Percentiles rank a stretch among this genome's conserved stretches.
These are phyloP conservation scores for Ornithoptera alexandrae DNA, from an alignment of 2,888 invertebrate species.

Conservation along the genomic window DNA sequence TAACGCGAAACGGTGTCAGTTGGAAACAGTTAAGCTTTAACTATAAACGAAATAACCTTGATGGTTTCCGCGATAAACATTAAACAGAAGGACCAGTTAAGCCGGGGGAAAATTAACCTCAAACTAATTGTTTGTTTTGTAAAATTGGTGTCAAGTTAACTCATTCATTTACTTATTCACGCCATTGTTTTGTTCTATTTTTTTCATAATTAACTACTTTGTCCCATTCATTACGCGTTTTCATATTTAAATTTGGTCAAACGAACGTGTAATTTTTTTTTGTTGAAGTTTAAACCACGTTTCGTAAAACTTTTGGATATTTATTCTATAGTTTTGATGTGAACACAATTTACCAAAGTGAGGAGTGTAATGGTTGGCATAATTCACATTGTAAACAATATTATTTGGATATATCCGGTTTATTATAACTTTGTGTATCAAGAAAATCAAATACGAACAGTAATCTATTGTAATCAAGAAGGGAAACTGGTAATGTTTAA, in stretches of 20 bases:
- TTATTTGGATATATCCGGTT: too few relatives aligned
- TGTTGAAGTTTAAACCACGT: too few relatives aligned
- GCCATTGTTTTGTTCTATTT: slow-evolving; percentile 18
- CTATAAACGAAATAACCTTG: slow-evolving; percentile 17
- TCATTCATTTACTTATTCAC: slow-evolving; percentile 19
- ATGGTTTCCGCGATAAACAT: slow-evolving; percentile 1
- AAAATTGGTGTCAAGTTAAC: slow-evolving; percentile 33
- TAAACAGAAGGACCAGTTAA: slow-evolving; percentile 18
- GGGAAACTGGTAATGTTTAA: too few relatives aligned
- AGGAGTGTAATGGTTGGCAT: too few relatives aligned
- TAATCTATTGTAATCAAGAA: too few relatives aligned
- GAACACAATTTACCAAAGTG: too few relatives aligned
- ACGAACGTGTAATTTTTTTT: background rate
- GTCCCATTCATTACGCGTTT: slow-evolving; percentile 4
- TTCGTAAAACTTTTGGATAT: too few relatives aligned
- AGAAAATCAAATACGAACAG: too few relatives aligned
- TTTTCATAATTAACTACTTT: slow-evolving; percentile 3
- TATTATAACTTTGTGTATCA: too few relatives aligned
- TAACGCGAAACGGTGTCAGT: background rate
- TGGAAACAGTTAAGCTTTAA: slow-evolving; percentile 1
- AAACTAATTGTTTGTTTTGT: slow-evolving; percentile 26
- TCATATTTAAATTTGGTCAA: background rate
- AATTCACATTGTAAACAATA: too few relatives aligned
- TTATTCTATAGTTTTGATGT: too few relatives aligned
- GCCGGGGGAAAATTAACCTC: slow-evolving; percentile 14